Evolutionary conservation across 2,888 invertebrate genomes (phyloP).

Genomic region (Drosophila flavopinicola): DNA sequence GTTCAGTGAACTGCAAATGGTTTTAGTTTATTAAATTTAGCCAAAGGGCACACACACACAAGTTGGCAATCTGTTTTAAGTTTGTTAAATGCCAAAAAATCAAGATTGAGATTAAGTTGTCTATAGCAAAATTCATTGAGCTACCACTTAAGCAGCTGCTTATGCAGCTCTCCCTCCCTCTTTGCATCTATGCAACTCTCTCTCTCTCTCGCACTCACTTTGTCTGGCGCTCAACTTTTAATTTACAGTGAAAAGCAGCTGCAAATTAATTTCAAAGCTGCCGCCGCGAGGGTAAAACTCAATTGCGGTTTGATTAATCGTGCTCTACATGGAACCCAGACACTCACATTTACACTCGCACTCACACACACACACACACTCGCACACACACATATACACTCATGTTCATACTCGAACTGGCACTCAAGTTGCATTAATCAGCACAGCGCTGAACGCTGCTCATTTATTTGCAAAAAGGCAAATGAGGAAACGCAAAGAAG

Average conservation of each 20-base stretch:
- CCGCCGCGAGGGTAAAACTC: slow-evolving; percentile 47
- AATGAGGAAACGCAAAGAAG: slow-evolving; percentile 53
- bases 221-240: slow-evolving; percentile 48
- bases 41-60: slow-evolving; percentile 27
- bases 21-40: slow-evolving; percentile 79
- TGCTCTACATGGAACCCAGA: slow-evolving; percentile 31
- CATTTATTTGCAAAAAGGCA: slow-evolving; percentile 72
- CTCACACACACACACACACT: slow-evolving; percentile 11
- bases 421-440: slow-evolving; percentile 73
- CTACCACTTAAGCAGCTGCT: slow-evolving; percentile 10
- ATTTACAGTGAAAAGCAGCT: slow-evolving; percentile 53
- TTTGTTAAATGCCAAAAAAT: slow-evolving; percentile 72
- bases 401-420: slow-evolving; percentile 41
- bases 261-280: slow-evolving; percentile 65
- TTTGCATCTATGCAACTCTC: background rate
- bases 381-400: slow-evolving; percentile 8
- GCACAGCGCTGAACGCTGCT: slow-evolving; percentile 65
- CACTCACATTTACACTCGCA: slow-evolving; percentile 17
- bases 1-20: slow-evolving; percentile 82
- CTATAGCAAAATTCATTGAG: slow-evolving; percentile 9
- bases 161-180: background rate
- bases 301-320: slow-evolving; percentile 75
- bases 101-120: slow-evolving; percentile 58
- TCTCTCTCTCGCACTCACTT: background rate
- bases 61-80: slow-evolving; percentile 67